A percentile compares a stretch with the other conserved stretches of the same genome.
Evolutionary conservation across 2,113 vertebrate species (phyloP).

Genomic region (Balaeniceps rex): DNA sequence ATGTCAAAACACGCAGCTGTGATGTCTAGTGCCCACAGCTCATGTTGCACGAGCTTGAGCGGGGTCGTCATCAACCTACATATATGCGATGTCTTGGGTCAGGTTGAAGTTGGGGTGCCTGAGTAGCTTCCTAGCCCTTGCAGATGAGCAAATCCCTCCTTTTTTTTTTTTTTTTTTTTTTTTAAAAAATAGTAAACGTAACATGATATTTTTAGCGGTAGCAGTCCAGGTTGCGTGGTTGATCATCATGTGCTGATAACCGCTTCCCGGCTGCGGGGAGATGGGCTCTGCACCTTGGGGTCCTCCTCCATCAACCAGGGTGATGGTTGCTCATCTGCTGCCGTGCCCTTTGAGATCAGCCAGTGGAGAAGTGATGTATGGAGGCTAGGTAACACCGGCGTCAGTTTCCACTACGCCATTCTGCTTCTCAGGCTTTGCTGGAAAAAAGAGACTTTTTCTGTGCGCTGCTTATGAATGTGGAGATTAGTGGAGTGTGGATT

Average conservation of each 20-base stretch:
- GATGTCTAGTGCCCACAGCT: constrained; percentile 66
- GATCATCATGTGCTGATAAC: not conserved
- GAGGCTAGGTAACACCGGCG: not conserved
- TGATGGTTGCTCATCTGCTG: not conserved
- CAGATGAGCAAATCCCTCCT: not conserved
- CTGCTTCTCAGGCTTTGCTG: not conserved
- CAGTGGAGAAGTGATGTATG: not conserved
- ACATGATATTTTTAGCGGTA: not conserved
- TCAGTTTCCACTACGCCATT: not conserved
- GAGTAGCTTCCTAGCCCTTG: not conserved
- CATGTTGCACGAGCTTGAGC: constrained; percentile 50
- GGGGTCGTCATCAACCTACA: constrained; percentile 39
- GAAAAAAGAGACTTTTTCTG: not conserved
- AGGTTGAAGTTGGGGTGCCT: not conserved
- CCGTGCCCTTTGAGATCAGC: not conserved
- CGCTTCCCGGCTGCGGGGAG: not conserved
- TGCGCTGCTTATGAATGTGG: not conserved
- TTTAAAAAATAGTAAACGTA: not conserved
- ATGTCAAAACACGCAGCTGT: constrained; percentile 83
- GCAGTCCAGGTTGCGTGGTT: not conserved
- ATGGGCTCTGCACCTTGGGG: not conserved
- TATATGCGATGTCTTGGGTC: not conserved
- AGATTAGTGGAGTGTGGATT: not conserved
- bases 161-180: not conserved
- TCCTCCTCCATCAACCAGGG: fast-evolving